phyloP scores from a whole-genome alignment of 2,797 vertebrate genomes.

The Xyrichtys novacula region DNA sequence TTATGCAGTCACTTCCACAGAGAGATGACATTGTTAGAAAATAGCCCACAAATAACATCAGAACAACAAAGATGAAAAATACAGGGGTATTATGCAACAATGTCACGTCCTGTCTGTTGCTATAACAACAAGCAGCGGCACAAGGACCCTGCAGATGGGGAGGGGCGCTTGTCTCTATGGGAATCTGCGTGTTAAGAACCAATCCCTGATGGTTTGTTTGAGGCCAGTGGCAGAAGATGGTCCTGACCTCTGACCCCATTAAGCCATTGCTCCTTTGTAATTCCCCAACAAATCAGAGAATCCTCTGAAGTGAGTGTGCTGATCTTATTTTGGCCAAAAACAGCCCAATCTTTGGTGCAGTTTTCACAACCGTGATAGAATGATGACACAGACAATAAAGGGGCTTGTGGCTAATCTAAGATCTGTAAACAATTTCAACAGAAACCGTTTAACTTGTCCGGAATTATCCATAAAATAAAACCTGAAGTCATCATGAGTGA shows the following conservation, averaged over 20 bases:
- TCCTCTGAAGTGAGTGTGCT: constrained; percentile 5
- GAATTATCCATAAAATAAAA: no score
- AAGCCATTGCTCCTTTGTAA: constrained; percentile 56
- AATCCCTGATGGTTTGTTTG: constrained; percentile 58
- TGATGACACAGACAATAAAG: neutral
- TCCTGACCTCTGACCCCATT: constrained; percentile 69
- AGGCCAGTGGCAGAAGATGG: constrained; percentile 58
- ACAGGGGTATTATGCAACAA: constrained; percentile 61
- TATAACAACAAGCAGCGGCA: constrained; percentile 77
- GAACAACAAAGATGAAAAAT: constrained; percentile 33
- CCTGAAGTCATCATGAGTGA: neutral
- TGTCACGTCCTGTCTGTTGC: constrained; percentile 80
- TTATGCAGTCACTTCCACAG: constrained; percentile 9
- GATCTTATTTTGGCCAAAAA: neutral
- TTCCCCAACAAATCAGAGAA: constrained; percentile 23
- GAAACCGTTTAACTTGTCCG: neutral
- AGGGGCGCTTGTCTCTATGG: constrained; percentile 66
- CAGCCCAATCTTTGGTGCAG: constrained; percentile 1
- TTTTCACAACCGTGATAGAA: neutral
- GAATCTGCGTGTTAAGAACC: constrained; percentile 65
- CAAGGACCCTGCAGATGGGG: constrained; percentile 56
- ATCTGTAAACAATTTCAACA: neutral
- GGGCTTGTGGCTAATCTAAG: neutral
- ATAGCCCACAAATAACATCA: constrained; percentile 51
- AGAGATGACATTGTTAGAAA: constrained; percentile 44